Evolutionary conservation across 2,113 vertebrate species (phyloP).

Genomic region (Gasterosteus nipponicus): DNA sequence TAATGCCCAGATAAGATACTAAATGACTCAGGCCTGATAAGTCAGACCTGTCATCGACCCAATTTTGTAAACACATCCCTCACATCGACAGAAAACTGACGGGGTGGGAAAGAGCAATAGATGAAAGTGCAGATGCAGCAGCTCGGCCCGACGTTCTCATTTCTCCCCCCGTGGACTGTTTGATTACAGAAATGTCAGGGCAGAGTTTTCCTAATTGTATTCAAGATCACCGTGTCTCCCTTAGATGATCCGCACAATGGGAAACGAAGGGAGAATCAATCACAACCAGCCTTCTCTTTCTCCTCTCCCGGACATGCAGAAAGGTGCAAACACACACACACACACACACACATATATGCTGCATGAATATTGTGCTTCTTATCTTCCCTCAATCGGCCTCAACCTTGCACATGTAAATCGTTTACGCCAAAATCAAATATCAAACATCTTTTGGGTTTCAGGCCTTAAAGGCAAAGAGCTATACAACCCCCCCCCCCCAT

Average conservation of each 20-base stretch:
- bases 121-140: slow-evolving; percentile 75
- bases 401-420: slow-evolving; percentile 17
- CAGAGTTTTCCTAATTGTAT: slow-evolving; percentile 69
- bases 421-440: not conserved
- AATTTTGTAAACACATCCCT: slow-evolving; percentile 51
- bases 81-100: slow-evolving; percentile 48
- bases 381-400: slow-evolving; percentile 6
- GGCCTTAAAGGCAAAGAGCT: slow-evolving; percentile 32
- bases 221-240: slow-evolving; percentile 63
- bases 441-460: not conserved
- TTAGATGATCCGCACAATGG: slow-evolving; percentile 61
- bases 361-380: slow-evolving; percentile 19
- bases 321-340: not conserved
- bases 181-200: slow-evolving; percentile 70
- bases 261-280: slow-evolving; percentile 64
- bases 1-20: slow-evolving; percentile 3
- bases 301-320: not conserved
- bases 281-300: slow-evolving; percentile 36
- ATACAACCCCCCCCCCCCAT: slow-evolving; percentile 20
- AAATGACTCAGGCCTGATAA: slow-evolving; percentile 42
- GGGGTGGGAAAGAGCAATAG: slow-evolving; percentile 55
- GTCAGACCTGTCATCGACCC: slow-evolving; percentile 36
- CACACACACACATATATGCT: not conserved
- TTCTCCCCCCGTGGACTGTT: slow-evolving; percentile 62
- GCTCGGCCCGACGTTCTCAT: slow-evolving; percentile 57